Evolutionary conservation across 2,797 vertebrate species (phyloP).

Genomic region (Peromyscus melanophrys): DNA sequence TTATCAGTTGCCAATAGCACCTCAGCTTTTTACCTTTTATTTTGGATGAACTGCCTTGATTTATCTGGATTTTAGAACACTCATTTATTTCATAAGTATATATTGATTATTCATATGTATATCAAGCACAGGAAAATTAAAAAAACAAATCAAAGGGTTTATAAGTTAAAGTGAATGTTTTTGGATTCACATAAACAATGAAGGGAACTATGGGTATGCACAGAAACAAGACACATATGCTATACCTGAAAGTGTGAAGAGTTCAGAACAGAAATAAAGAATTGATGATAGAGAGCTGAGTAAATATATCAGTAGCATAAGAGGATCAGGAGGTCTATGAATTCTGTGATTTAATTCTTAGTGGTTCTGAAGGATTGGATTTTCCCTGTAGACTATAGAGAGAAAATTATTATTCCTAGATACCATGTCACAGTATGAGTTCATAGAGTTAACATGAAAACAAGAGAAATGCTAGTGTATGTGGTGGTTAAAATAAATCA

Average conservation of each 20-base stretch:
- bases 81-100: neutral
- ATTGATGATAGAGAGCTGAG: neutral
- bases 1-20: neutral
- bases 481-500: neutral
- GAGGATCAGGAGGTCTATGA: neutral
- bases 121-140: neutral
- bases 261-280: neutral
- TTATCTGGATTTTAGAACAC: slow-evolving; percentile 16
- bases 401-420: neutral
- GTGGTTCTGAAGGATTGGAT: neutral
- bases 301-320: neutral
- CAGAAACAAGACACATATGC: neutral
- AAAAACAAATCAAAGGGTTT: neutral
- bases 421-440: neutral
- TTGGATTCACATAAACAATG: neutral
- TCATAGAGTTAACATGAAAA: neutral
- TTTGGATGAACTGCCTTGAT: neutral
- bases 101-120: neutral
- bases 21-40: neutral
- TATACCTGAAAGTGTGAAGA: neutral
- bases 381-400: neutral
- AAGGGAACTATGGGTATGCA: neutral
- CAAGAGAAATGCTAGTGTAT: neutral
- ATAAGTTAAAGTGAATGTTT: neutral
- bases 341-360: neutral